These are phyloP conservation scores for Capricornis sumatraensis DNA, from an alignment of 2,113 vertebrate species.

Conservation along the genomic window DNA sequence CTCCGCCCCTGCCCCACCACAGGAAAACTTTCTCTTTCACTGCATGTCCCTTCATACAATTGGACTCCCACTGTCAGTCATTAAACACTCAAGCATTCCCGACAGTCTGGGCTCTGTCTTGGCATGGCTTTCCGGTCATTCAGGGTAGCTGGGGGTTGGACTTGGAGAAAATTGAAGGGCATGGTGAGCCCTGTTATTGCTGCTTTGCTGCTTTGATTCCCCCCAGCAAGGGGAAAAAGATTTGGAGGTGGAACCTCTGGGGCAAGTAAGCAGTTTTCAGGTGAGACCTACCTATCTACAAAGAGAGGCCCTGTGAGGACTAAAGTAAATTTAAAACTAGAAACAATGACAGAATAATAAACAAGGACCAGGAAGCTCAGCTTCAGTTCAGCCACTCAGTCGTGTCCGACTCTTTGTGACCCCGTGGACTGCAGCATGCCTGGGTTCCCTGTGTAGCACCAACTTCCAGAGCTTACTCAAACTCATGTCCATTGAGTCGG, in stretches of 20 bases:
- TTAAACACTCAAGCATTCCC: not conserved
- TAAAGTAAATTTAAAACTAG: not conserved
- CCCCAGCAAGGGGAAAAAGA: not conserved
- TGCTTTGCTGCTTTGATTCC: not conserved
- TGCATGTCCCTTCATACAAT: not conserved
- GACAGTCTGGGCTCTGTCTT: not conserved
- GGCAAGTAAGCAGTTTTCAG: not conserved
- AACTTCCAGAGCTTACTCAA: not conserved
- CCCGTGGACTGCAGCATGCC: not conserved
- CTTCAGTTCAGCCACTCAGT: not conserved
- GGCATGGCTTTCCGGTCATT: not conserved
- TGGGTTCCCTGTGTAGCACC: not conserved
- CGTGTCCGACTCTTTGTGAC: rapidly evolving
- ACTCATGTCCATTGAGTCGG: not conserved
- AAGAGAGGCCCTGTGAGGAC: not conserved
- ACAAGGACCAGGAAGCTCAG: not conserved
- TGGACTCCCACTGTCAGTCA: not conserved
- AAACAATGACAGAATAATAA: not conserved
- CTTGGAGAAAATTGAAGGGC: not conserved
- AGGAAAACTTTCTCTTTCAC: not conserved
- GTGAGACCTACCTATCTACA: not conserved
- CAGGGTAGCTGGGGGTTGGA: not conserved
- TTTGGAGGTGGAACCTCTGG: not conserved
- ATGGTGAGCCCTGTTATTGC: not conserved
- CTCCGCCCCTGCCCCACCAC: not conserved